A percentile compares a stretch with the other conserved stretches of the same genome.
These are phyloP conservation scores for Ploceus nigricollis DNA, from an alignment of 2,113 vertebrate species.

Conservation along the genomic window DNA sequence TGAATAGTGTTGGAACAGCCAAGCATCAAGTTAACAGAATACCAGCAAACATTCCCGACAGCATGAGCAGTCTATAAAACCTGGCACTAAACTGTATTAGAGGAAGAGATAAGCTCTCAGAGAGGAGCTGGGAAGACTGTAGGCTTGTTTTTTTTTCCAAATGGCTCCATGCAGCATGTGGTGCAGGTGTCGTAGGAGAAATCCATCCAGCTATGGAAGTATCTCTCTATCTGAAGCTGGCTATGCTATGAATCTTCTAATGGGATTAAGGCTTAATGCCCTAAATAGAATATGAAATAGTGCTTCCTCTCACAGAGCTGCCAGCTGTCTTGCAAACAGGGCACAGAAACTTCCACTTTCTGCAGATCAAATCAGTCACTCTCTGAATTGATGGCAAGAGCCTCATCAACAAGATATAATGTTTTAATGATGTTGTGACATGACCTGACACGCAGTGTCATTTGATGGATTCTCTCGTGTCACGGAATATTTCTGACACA, in stretches of 20 bases:
- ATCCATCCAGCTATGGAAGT: conserved; percentile 16
- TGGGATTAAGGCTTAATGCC: conserved; percentile 59
- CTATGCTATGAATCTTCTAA: conserved; percentile 53
- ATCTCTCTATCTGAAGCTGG: conserved; percentile 37
- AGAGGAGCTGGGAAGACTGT: neutral
- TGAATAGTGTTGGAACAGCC: conserved; percentile 63
- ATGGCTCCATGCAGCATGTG: neutral
- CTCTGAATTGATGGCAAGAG: conserved; percentile 73
- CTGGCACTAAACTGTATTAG: conserved; percentile 54
- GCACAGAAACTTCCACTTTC: conserved; percentile 71
- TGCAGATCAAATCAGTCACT: conserved; percentile 73
- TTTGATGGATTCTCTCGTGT: conserved; percentile 73
- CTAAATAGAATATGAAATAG: conserved; percentile 54
- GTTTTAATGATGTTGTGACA: conserved; percentile 83
- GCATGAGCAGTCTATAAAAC: conserved; percentile 62
- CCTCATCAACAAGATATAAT: conserved; percentile 76
- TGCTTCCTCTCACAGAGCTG: conserved; percentile 42
- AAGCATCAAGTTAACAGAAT: conserved; percentile 65
- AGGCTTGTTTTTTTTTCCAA: conserved; percentile 13
- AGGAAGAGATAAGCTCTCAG: conserved; percentile 36
- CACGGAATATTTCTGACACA: conserved; percentile 67
- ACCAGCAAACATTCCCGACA: conserved; percentile 65
- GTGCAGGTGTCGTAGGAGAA: neutral
- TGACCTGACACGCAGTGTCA: conserved; percentile 74
- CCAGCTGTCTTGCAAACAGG: conserved; percentile 64